Base-by-base conservation (phyloP, 1,140 invertebrate species). In the Mactra quadrangularis region DNA sequence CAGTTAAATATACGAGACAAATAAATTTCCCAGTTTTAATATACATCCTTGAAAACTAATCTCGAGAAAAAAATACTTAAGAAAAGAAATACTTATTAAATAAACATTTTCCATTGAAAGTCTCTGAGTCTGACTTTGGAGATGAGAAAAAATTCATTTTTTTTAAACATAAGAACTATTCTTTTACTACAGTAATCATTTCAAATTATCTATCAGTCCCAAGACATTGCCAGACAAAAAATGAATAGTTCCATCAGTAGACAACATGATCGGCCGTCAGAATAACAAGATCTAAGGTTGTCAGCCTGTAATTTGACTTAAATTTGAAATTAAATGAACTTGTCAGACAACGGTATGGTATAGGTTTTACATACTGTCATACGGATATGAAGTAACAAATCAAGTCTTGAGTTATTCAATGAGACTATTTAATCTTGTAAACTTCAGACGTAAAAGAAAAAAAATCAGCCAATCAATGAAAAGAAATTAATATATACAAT, bases 271-370 rank as follows among this genome's bases (percentile, higher is more conserved):
- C 45, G 19, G 13, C 47, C 47, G 64, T 68, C 64, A 68, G 15
- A 19, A 38, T 68, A 68, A 68, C 64, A 50, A 68, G 64, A 68
- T 68, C 45, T 47, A 47, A 1, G 25, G 64, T 47, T 68, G 64
- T 68, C 64, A 68, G 3, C 27, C 25, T 22, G 70, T 72, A 57
- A 72, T 57, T 72, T 72, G 35, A n/a, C 52, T 53, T 71, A 71
- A 53, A 71, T 71, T 71, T 55, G 29, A 71, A 71, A 55, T 72
- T 35, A 25, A 57, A 72, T 72, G 45, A 72, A 7, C 7, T 31
- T 57, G 52, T 72, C 70, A 72, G 45, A 19, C 53, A 47, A 72
- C 38, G 17, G 70, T 72, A 29, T 38, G 52, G 35, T 72, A 38
- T 19, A n/a, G 35, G 35, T 55, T 72, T 72, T 72, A 72, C 55